phyloP scores from a whole-genome alignment of 2,797 vertebrate genomes.

The Galaxias olidus region DNA sequence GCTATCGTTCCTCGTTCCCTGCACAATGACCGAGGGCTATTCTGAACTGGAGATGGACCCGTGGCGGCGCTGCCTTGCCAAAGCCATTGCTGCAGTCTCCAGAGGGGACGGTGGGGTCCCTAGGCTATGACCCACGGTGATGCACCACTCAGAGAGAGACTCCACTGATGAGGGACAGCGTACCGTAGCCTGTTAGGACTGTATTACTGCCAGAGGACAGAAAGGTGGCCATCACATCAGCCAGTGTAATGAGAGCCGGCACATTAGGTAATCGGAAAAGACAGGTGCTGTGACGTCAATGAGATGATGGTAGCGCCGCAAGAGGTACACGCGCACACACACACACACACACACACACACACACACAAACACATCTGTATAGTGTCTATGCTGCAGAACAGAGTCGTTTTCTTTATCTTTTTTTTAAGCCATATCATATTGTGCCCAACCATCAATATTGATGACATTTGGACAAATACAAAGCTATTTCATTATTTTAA shows the following conservation, averaged over 20 bases:
- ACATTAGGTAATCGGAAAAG: background rate
- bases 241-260: background rate
- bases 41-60: slow-evolving; percentile 20
- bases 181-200: slow-evolving; percentile 12
- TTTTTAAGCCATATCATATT: background rate
- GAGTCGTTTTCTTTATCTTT: background rate
- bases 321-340: background rate
- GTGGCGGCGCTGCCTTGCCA: slow-evolving; percentile 34
- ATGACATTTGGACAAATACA: too few species aligned
- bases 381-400: background rate
- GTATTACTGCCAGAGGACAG: slow-evolving; percentile 1
- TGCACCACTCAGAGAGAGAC: slow-evolving; percentile 34
- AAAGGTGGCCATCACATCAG: background rate
- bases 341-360: background rate
- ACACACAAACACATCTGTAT: too few species aligned
- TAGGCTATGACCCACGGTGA: slow-evolving; percentile 10
- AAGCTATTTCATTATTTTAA: slow-evolving; percentile 42
- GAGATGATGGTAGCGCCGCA: background rate
- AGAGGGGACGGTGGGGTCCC: slow-evolving; percentile 14
- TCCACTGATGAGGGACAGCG: slow-evolving; percentile 15
- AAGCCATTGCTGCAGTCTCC: slow-evolving; percentile 28
- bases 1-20: slow-evolving; percentile 7
- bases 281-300: background rate
- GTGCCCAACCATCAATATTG: background rate
- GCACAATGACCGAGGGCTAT: slow-evolving; percentile 11